A percentile compares a stretch with the other conserved stretches of the same genome.
phyloP scores from a whole-genome alignment of 1,140 invertebrate species.

The Papilio helenus region DNA sequence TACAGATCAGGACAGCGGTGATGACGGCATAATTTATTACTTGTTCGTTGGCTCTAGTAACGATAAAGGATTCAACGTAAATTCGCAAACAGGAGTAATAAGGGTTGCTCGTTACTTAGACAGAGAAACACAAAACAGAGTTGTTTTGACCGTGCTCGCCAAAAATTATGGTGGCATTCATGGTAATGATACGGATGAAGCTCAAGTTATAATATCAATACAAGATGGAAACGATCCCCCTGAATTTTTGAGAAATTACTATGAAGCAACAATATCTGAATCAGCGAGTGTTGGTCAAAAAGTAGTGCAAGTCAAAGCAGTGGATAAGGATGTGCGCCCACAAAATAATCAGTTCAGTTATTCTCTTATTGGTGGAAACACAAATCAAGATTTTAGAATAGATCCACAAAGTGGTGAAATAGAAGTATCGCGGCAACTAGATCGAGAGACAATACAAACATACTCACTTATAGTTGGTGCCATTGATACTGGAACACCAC shows the following conservation, averaged over 20 bases:
- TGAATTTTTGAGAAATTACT: constrained; percentile 91
- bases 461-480: constrained; percentile 95
- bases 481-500: constrained; percentile 93
- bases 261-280: constrained; percentile 91
- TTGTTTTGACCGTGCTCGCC: constrained; percentile 95
- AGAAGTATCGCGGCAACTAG: constrained; percentile 89
- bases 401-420: constrained; percentile 93
- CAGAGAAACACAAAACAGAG: constrained; percentile 94
- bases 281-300: constrained; percentile 88
- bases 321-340: constrained; percentile 95
- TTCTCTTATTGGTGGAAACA: constrained; percentile 93
- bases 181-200: constrained; percentile 97
- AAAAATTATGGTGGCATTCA: constrained; percentile 96
- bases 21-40: constrained; percentile 96
- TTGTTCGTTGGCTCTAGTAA: constrained; percentile 96
- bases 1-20: constrained; percentile 95
- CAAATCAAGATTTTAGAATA: constrained; percentile 93
- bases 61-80: constrained; percentile 94
- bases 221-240: constrained; percentile 98
- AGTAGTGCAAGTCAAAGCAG: constrained; percentile 91
- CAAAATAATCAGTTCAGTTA: constrained; percentile 97
- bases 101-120: constrained; percentile 92
- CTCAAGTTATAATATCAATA: constrained; percentile 95
- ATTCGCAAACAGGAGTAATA: constrained; percentile 92
- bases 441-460: constrained; percentile 90